Conservation (phyloP, 1,140 invertebrate genomes). For the Drosophila yakuba region DNA sequence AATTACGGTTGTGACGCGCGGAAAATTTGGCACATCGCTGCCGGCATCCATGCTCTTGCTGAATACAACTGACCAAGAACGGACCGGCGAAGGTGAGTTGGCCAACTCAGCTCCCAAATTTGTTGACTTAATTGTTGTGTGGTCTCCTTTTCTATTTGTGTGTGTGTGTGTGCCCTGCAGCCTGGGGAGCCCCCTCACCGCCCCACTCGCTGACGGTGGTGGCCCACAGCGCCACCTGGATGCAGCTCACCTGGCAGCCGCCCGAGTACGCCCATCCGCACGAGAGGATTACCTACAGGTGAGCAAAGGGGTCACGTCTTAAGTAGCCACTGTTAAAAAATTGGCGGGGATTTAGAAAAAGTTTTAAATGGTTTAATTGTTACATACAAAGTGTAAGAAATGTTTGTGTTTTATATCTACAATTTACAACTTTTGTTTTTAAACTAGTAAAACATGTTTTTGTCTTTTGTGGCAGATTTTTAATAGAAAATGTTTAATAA, state of each 20-base stretch:
- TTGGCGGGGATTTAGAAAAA: background rate
- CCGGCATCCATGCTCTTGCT: slow-evolving; percentile 92
- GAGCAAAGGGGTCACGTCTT: slow-evolving; percentile 47
- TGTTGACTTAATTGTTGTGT: slow-evolving; percentile 43
- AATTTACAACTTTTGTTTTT: no score
- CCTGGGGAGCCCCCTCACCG: slow-evolving; percentile 89
- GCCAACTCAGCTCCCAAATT: slow-evolving; percentile 21
- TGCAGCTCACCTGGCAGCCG: slow-evolving; percentile 92
- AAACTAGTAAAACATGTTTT: no score
- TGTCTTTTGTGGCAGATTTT: no score
- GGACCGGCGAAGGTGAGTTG: slow-evolving; percentile 64
- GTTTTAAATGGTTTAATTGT: no score
- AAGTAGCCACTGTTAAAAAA: background rate
- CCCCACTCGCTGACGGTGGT: slow-evolving; percentile 91
- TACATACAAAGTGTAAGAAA: no score
- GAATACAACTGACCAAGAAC: slow-evolving; percentile 87
- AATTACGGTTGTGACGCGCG: slow-evolving; percentile 91
- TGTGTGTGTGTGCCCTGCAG: slow-evolving; percentile 23
- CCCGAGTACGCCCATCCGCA: slow-evolving; percentile 91
- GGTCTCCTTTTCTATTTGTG: background rate
- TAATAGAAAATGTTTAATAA: no score
- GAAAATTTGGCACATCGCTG: slow-evolving; percentile 90
- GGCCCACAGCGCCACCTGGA: slow-evolving; percentile 90
- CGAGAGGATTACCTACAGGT: slow-evolving; percentile 91
- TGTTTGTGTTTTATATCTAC: no score